Conservation (phyloP, 2,888 invertebrate genomes). For the Metellina segmentata region DNA sequence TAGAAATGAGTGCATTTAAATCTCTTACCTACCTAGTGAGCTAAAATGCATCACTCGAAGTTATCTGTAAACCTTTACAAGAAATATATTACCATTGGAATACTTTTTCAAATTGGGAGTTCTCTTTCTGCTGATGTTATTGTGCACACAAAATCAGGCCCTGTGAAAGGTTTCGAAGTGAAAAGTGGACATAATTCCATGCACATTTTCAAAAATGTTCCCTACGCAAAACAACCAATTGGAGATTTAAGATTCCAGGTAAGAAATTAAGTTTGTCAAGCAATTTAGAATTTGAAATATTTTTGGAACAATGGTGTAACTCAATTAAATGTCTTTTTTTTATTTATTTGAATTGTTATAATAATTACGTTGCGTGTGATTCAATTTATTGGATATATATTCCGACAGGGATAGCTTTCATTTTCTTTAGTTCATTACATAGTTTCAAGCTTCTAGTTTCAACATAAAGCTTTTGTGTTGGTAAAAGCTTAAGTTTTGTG, state of each 20-base stretch:
- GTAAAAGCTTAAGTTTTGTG: no score
- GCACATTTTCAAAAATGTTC: slow-evolving; percentile 57
- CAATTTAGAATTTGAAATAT: neutral
- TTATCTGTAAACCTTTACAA: neutral
- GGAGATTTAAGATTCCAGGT: slow-evolving; percentile 67
- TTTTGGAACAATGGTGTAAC: no score
- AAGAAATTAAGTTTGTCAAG: neutral
- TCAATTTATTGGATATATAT: no score
- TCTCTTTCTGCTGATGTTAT: neutral
- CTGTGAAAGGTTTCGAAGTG: slow-evolving; percentile 27
- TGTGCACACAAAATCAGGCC: slow-evolving; percentile 39
- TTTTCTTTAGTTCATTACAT: no score
- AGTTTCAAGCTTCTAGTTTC: no score
- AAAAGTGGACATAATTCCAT: neutral
- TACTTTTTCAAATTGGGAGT: neutral
- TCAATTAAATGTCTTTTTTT: no score
- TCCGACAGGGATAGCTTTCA: no score
- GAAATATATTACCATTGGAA: neutral
- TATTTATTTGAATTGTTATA: no score
- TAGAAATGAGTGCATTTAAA: slow-evolving; percentile 3
- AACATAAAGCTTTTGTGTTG: no score
- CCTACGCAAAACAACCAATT: slow-evolving; percentile 59
- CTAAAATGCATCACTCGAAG: slow-evolving; percentile 16
- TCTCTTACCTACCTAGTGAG: neutral
- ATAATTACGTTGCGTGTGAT: no score